phyloP scores from a whole-genome alignment of 2,888 invertebrate genomes.

The Chaetogeoica ovagalla region DNA sequence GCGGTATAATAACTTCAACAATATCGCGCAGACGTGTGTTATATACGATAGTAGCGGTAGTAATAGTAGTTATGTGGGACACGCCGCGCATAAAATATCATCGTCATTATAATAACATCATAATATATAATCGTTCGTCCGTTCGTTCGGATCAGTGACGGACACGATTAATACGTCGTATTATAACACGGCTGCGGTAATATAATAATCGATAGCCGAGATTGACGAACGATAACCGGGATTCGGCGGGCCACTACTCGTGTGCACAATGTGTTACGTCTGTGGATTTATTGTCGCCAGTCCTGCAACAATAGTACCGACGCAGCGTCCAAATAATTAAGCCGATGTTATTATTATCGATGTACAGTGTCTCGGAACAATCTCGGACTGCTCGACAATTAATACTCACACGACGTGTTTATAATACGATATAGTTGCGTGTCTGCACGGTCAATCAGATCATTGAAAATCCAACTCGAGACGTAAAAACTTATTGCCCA shows the following conservation, averaged over 20 bases:
- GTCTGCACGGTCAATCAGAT: not conserved
- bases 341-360: not conserved
- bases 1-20: too few species aligned
- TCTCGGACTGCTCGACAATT: not conserved
- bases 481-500: too few species aligned
- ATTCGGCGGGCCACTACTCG: not conserved
- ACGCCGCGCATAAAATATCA: too few species aligned
- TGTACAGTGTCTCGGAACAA: not conserved
- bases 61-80: too few species aligned
- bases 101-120: too few species aligned
- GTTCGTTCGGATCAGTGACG: too few species aligned
- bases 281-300: conserved; percentile 1
- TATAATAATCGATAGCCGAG: not conserved
- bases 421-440: not conserved
- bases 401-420: not conserved
- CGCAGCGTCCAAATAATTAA: conserved; percentile 35
- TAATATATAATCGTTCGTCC: too few species aligned
- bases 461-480: too few species aligned
- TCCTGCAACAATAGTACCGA: not conserved
- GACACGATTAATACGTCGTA: not conserved
- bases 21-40: too few species aligned
- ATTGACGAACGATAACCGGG: conserved; percentile 11
- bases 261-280: not conserved
- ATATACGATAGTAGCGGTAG: too few species aligned
- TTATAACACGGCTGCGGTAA: not conserved